Base-by-base conservation (phyloP, 2,113 vertebrate species). In the Triplophysa dalaica region DNA sequence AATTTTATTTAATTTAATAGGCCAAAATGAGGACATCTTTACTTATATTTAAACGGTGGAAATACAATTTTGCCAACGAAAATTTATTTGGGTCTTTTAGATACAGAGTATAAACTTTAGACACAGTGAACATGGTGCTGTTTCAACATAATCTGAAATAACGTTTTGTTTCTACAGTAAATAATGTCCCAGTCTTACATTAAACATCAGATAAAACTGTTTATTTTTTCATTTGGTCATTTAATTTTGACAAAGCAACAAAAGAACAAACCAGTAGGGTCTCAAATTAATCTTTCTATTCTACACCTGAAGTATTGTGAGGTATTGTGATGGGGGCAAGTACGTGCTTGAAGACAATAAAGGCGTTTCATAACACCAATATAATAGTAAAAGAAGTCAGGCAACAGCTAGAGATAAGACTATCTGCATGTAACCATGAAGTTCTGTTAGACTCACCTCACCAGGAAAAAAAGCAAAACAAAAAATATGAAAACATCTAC, bases 401-500 rank as follows among this genome's bases (percentile, higher is more conserved):
- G 38, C 56, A 16, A 43, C 41, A 75, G 50, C 17, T 14, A 52
- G 45, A 77, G 45, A 45, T 45, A 17, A 77, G 62, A 52, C 75
- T 54, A 45, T 33, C 26, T 61, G 38, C 9, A 17, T 48, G 14
- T 43, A 41, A 22, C 56, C 54, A n/a, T n/a, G 19, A 56, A 56
- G 19, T n/a, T 56, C 19, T 56, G 54, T 56, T n/a, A 56, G 8
- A 17, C 16, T 13, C 50, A 16, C 4, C 50, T 52, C 26, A 4
- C 26, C 19, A 86, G 80, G 88, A 82, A 65, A 54, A 62, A 56
- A 65, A 77, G 29, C 41, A 82, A n/a, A n/a, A 86, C 85, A 72
- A 17, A 64, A 48, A 29, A 89, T 22, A 87, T 77, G 86, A 86
- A 78, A 78, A 85, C 83, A 89, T 85, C 85, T 87, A 86, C 43